phyloP scores from a whole-genome alignment of 2,113 vertebrate species.

The Cranoglanis bouderius region DNA sequence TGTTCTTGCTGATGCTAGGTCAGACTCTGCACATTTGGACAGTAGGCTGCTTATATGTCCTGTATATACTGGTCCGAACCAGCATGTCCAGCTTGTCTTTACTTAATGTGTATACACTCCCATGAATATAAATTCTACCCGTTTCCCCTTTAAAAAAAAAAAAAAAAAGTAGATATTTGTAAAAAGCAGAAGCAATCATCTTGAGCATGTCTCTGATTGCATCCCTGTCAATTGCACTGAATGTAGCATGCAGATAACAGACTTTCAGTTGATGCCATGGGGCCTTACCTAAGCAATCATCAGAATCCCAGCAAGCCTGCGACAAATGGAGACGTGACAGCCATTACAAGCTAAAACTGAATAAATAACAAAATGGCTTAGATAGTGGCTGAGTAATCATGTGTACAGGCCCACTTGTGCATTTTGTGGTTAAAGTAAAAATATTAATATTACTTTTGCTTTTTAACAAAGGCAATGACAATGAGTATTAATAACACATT shows the following conservation, averaged over 20 bases:
- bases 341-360: slow-evolving; percentile 46
- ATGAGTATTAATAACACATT: background rate
- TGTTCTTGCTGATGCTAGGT: background rate
- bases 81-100: slow-evolving; percentile 41
- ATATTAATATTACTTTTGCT: background rate
- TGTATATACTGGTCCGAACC: slow-evolving; percentile 8
- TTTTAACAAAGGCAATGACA: background rate
- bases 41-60: background rate
- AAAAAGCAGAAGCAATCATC: slow-evolving; percentile 55
- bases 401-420: background rate
- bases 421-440: background rate
- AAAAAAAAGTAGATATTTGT: slow-evolving; percentile 49
- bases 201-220: slow-evolving; percentile 54
- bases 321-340: slow-evolving; percentile 51
- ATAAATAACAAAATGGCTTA: slow-evolving; percentile 25
- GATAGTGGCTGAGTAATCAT: background rate
- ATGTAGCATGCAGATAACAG: slow-evolving; percentile 57
- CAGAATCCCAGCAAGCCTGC: slow-evolving; percentile 45
- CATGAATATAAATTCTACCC: slow-evolving; percentile 33
- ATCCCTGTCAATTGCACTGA: slow-evolving; percentile 56
- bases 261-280: slow-evolving; percentile 48
- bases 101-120: slow-evolving; percentile 41
- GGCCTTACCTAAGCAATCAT: slow-evolving; percentile 47
- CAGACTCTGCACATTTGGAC: background rate
- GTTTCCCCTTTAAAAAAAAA: slow-evolving; percentile 11